Percentiles rank a stretch among this genome's conserved stretches.
phyloP scores from a whole-genome alignment of 2,888 invertebrate species.

The Drosophila differens region DNA sequence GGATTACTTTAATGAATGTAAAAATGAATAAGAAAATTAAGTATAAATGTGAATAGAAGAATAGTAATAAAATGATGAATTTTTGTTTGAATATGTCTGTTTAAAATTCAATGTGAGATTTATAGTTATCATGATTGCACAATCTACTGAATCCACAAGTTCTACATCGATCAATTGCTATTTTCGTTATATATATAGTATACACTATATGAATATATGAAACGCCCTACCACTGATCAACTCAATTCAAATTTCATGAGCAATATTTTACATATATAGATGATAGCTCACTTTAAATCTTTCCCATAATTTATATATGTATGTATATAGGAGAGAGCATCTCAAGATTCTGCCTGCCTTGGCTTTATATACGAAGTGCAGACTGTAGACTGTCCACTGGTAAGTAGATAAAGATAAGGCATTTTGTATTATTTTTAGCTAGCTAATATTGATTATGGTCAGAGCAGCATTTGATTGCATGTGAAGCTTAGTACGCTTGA shows the following conservation, averaged over 20 bases:
- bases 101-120: background rate
- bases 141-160: conserved; percentile 12
- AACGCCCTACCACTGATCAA: background rate
- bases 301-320: background rate
- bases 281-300: conserved; percentile 2
- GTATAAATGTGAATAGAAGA: background rate
- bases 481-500: conserved; percentile 19
- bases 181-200: background rate
- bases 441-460: conserved; percentile 58
- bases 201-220: background rate
- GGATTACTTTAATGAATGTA: background rate
- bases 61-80: background rate
- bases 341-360: background rate
- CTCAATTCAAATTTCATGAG: background rate
- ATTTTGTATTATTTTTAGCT: conserved; percentile 60
- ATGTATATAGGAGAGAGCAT: background rate
- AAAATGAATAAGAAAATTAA: background rate
- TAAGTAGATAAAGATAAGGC: conserved; percentile 17
- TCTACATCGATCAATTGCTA: conserved; percentile 2
- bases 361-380: background rate
- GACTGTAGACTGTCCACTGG: background rate
- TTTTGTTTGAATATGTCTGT: background rate
- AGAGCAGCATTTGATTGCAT: conserved; percentile 1
- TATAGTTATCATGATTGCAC: background rate
- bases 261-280: background rate